These are phyloP conservation scores for Phaetusa simplex DNA, from an alignment of 2,113 vertebrate genomes.

Conservation along the genomic window DNA sequence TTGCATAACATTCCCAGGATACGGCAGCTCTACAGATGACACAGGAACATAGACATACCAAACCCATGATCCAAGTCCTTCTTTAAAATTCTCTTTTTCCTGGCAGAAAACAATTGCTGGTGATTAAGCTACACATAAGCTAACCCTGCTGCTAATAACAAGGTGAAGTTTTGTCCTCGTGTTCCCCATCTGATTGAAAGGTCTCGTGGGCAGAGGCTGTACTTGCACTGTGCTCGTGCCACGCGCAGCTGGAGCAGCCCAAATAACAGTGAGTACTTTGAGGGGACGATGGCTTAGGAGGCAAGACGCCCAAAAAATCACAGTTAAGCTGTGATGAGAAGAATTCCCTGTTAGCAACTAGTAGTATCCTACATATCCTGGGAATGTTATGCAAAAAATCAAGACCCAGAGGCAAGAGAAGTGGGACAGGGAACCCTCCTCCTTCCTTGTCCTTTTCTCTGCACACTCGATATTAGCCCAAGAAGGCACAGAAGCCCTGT, in stretches of 20 bases:
- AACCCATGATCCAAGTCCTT: background rate
- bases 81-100: background rate
- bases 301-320: background rate
- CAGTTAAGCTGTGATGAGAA: background rate
- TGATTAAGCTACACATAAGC: background rate
- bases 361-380: background rate
- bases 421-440: background rate
- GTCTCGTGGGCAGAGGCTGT: background rate
- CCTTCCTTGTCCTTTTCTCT: background rate
- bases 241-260: rapidly evolving
- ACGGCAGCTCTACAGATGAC: rapidly evolving
- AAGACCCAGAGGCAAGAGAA: background rate
- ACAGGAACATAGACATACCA: background rate
- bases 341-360: background rate
- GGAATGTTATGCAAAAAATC: no score
- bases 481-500: background rate
- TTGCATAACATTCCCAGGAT: background rate
- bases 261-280: background rate
- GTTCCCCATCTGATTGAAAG: background rate
- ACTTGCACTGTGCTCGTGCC: background rate
- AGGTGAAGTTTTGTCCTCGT: background rate
- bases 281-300: background rate
- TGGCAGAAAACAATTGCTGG: background rate
- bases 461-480: rapidly evolving
- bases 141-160: background rate